These are phyloP conservation scores for Xenops minutus DNA, from an alignment of 2,797 vertebrate genomes.

Conservation along the genomic window DNA sequence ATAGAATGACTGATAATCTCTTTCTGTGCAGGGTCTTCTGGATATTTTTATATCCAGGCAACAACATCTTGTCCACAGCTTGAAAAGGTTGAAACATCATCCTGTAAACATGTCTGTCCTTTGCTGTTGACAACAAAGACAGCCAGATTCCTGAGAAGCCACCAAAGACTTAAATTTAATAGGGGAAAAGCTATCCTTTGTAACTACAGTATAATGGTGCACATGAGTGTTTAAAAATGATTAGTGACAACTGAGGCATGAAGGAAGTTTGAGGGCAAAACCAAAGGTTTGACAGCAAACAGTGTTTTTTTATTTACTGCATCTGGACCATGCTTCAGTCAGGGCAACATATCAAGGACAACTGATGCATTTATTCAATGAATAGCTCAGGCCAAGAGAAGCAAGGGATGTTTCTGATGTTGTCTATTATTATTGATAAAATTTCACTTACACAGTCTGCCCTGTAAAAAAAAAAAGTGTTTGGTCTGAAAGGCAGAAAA, in stretches of 20 bases:
- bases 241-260: neutral
- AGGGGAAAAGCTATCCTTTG: neutral
- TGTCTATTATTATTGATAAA: slow-evolving; percentile 4
- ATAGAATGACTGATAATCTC: neutral
- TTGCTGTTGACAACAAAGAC: neutral
- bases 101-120: neutral
- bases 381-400: neutral
- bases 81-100: neutral
- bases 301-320: neutral
- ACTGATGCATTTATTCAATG: slow-evolving; percentile 40
- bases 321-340: neutral
- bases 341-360: neutral
- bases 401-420: neutral
- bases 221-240: neutral
- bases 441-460: neutral
- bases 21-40: neutral
- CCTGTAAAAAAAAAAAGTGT: neutral
- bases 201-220: neutral
- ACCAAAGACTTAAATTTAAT: neutral
- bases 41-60: neutral
- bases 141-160: neutral
- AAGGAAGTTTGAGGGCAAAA: neutral
- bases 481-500: neutral
- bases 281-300: neutral
- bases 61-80: neutral